Base-by-base conservation (phyloP, 2,888 invertebrate species). In the Phaedon cochleariae region DNA sequence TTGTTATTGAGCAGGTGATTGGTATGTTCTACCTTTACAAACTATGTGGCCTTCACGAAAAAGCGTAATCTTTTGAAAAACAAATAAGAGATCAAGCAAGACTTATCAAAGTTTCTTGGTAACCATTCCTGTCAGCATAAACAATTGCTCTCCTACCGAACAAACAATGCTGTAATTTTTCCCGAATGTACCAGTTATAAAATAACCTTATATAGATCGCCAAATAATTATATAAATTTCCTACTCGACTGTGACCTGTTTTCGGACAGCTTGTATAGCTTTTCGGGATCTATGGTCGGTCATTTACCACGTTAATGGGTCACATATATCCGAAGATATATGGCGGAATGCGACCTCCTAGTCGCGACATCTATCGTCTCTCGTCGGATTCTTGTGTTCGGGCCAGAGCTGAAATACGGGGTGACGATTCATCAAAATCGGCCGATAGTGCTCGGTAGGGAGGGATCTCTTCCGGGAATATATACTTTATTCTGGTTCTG, bases 211-310 rank as follows among this genome's bases (percentile, higher is more conserved):
- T 18, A 37, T 62, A 64, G 59, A 64, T 63, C 45, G 69, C 64
- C 64, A 70, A 71, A 72, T 72, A 71, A 71, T 71, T 73, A 64
- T 70, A 74, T 74, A 75, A 74, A 74, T 73, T 68, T 45, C 46
- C 45, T 41, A 15, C 60, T 65, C 58, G 70, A 70, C 74, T 74
- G 73, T 72, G 74, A 69, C 74, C 74, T 70, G 73, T 70, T 69
- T 72, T 69, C 52, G 71, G 76, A 74, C 75, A 74, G 75, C 69
- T 71, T 71, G 73, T 73, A 74, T 73, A 69, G 76, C 71, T 70
- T 68, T 69, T 64, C 54, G 64, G 69, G 73, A 77, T 74, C 70
- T 73, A 75, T 76, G 69, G 64, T 6, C 66, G 72, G 73, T 73
- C 76, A 72, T 77, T 76, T 74, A 64, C 65, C 62, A 68, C 68